A percentile compares a stretch with the other conserved stretches of the same genome.
Evolutionary conservation across 2,797 vertebrate genomes (phyloP).

Genomic region (Pygocentrus nattereri): DNA sequence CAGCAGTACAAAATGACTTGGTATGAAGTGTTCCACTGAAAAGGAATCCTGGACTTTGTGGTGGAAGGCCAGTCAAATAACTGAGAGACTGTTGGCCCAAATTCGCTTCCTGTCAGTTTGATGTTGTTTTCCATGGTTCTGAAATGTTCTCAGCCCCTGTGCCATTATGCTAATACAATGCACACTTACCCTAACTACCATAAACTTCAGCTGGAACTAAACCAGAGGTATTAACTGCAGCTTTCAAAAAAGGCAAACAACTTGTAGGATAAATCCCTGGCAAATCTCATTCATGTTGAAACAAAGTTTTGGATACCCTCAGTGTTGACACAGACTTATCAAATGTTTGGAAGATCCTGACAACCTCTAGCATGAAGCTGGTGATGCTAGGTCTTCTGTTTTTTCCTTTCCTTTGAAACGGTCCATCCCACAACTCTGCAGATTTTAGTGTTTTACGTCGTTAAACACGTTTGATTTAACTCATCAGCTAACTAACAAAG

Average conservation of each 20-base stretch:
- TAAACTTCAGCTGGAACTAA: not conserved
- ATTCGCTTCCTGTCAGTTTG: slow-evolving; percentile 42
- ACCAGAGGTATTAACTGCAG: not conserved
- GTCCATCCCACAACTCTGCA: too few relatives aligned
- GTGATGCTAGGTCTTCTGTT: too few relatives aligned
- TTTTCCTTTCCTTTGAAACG: too few relatives aligned
- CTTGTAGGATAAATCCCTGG: too few relatives aligned
- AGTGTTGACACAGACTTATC: slow-evolving; percentile 24
- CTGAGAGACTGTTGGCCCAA: slow-evolving; percentile 27
- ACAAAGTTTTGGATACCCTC: too few relatives aligned
- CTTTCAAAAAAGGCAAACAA: not conserved
- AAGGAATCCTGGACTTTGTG: slow-evolving; percentile 34
- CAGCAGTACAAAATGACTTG: slow-evolving; percentile 18
- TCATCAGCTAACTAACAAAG: too few relatives aligned
- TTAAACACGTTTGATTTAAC: slow-evolving; percentile 20
- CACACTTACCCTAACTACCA: not conserved
- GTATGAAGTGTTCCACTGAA: slow-evolving; percentile 11
- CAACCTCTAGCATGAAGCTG: too few relatives aligned
- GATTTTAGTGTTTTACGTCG: too few relatives aligned
- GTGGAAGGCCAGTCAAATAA: slow-evolving; percentile 38
- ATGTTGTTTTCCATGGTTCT: slow-evolving; percentile 48
- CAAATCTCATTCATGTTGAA: too few relatives aligned
- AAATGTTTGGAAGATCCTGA: slow-evolving; percentile 52
- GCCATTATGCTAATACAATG: slow-evolving; percentile 43
- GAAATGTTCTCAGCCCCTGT: slow-evolving; percentile 40